phyloP scores from a whole-genome alignment of 2,888 invertebrate genomes.

The Meloe dianella region DNA sequence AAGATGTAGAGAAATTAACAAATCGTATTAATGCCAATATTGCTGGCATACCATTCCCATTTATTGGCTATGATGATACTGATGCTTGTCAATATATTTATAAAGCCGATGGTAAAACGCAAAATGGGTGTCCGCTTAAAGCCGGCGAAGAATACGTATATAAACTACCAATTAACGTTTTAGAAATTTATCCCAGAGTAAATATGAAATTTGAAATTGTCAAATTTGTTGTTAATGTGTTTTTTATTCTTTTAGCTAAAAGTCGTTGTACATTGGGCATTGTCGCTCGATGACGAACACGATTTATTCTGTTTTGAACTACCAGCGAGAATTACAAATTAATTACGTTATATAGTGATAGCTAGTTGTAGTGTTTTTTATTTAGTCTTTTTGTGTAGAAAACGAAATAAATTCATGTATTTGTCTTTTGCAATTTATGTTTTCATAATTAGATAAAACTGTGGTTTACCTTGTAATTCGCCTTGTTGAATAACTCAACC shows the following conservation, averaged over 20 bases:
- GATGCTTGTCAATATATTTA: constrained; percentile 72
- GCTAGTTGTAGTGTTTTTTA: not conserved
- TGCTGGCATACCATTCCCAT: constrained; percentile 71
- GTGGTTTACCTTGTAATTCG: not conserved
- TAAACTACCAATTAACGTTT: constrained; percentile 67
- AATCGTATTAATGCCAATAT: constrained; percentile 71
- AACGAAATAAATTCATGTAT: no score
- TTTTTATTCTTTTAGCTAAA: constrained; percentile 60
- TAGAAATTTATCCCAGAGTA: constrained; percentile 65
- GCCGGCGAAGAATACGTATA: constrained; percentile 73
- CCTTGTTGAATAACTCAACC: not conserved
- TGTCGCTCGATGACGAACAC: constrained; percentile 59
- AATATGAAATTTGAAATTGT: constrained; percentile 34
- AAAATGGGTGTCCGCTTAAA: constrained; percentile 72
- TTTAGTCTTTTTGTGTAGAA: not conserved
- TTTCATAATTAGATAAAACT: not conserved
- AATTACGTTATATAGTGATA: constrained; percentile 22
- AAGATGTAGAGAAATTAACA: constrained; percentile 62
- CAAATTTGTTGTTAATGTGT: constrained; percentile 14
- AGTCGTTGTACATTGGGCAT: constrained; percentile 70
- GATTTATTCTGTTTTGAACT: constrained; percentile 72
- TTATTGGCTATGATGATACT: constrained; percentile 76
- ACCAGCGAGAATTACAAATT: constrained; percentile 67
- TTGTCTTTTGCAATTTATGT: no score
- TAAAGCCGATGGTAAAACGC: constrained; percentile 63